phyloP scores from a whole-genome alignment of 2,888 invertebrate species.

The Lagria hirta region DNA sequence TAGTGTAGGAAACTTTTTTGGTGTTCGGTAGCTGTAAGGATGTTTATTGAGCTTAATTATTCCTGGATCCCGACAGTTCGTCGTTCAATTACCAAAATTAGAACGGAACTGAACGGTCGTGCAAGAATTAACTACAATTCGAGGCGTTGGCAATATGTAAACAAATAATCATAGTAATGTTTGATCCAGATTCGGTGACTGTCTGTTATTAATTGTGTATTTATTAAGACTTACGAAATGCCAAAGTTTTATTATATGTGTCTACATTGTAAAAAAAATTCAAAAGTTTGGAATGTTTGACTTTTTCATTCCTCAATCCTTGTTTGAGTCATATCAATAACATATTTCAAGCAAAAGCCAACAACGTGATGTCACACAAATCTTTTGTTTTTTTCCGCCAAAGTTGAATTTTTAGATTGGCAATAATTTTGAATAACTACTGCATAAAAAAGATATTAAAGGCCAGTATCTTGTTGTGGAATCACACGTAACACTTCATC shows the following conservation, averaged over 20 bases:
- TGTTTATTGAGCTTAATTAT: slow-evolving; percentile 47
- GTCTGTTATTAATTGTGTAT: slow-evolving; percentile 34
- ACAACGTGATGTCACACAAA: slow-evolving; percentile 36
- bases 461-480: slow-evolving; percentile 28
- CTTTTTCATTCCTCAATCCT: slow-evolving; percentile 26
- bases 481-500: slow-evolving; percentile 27
- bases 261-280: slow-evolving; percentile 22
- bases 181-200: slow-evolving; percentile 33
- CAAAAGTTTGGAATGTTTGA: slow-evolving; percentile 32
- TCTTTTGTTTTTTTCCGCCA: too few species aligned
- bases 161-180: slow-evolving; percentile 21
- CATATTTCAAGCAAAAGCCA: slow-evolving; percentile 30
- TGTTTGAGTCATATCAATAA: slow-evolving; percentile 42
- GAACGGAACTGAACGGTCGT: slow-evolving; percentile 3
- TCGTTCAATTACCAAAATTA: slow-evolving; percentile 21
- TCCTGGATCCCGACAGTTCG: slow-evolving; percentile 29
- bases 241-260: slow-evolving; percentile 43
- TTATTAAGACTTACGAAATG: slow-evolving; percentile 44
- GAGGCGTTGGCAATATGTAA: slow-evolving; percentile 32
- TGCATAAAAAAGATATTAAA: slow-evolving; percentile 6
- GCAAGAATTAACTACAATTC: slow-evolving; percentile 20
- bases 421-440: slow-evolving; percentile 33
- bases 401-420: slow-evolving; percentile 40
- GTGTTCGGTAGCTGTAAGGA: slow-evolving; percentile 53
- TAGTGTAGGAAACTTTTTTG: slow-evolving; percentile 49